A percentile compares a stretch with the other conserved stretches of the same genome.
Evolutionary conservation across 2,113 vertebrate species (phyloP).

Genomic region (Mionectes macconnelli): DNA sequence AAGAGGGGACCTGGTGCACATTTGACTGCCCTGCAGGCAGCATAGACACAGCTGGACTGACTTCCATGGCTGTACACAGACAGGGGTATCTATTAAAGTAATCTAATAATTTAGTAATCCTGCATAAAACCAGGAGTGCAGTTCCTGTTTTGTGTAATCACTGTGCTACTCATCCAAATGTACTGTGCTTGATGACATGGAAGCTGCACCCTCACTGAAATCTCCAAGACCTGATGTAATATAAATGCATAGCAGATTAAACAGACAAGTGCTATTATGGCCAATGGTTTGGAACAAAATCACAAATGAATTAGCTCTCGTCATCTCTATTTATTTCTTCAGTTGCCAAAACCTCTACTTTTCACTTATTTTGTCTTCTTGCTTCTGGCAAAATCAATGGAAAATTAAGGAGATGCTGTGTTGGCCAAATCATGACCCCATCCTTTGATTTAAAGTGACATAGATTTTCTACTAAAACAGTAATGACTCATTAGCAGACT

Average conservation of each 20-base stretch:
- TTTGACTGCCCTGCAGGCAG: neutral
- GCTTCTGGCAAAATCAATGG: neutral
- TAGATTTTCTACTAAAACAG: neutral
- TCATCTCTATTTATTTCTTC: neutral
- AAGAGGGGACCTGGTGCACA: fast-evolving
- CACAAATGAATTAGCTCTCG: neutral
- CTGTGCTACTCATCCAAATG: neutral
- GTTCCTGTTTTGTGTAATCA: neutral
- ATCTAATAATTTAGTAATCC: neutral
- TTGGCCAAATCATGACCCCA: neutral
- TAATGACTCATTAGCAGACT: neutral
- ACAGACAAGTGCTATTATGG: neutral
- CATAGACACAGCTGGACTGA: neutral
- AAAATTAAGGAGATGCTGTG: neutral
- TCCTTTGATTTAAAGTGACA: neutral
- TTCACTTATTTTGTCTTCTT: neutral
- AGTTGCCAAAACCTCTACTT: neutral
- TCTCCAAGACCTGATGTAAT: neutral
- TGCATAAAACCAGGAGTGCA: neutral
- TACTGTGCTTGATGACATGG: neutral
- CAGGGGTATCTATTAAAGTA: neutral
- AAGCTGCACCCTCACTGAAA: fast-evolving
- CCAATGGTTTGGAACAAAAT: fast-evolving
- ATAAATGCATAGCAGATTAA: neutral
- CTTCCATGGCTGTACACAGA: neutral